Percentiles rank a stretch among this genome's conserved stretches.
phyloP scores from a whole-genome alignment of 2,888 invertebrate genomes.

The Alitta virens region DNA sequence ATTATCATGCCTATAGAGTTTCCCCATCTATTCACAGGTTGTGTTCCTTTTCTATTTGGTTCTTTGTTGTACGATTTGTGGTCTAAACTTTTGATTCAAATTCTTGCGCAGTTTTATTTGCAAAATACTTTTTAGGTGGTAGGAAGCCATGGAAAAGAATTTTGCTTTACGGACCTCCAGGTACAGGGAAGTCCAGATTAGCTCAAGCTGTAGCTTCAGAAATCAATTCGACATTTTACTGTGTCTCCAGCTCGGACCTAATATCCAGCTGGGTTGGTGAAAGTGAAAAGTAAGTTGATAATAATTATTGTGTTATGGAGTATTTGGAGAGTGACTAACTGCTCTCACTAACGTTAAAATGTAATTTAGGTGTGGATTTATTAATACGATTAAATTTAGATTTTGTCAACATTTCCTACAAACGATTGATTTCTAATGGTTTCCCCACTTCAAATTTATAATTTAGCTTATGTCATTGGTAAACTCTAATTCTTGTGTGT shows the following conservation, averaged over 20 bases:
- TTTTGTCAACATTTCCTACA: too few species aligned
- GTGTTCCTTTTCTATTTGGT: too few species aligned
- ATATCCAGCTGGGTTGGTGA: slow-evolving; percentile 63
- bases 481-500: too few species aligned
- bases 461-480: too few species aligned
- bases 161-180: slow-evolving; percentile 60
- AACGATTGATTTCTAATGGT: too few species aligned
- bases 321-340: not conserved
- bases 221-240: slow-evolving; percentile 60
- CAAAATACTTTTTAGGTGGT: slow-evolving; percentile 33
- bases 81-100: too few species aligned
- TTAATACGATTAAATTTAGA: too few species aligned
- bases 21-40: slow-evolving; percentile 62
- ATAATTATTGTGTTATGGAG: too few species aligned
- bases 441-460: too few species aligned
- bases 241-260: slow-evolving; percentile 62
- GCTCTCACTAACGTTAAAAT: not conserved
- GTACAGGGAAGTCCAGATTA: slow-evolving; percentile 56
- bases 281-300: slow-evolving; percentile 64
- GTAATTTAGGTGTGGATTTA: too few species aligned
- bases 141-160: slow-evolving; percentile 26
- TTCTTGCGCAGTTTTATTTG: too few species aligned
- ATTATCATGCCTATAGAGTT: slow-evolving; percentile 61
- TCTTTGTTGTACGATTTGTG: too few species aligned
- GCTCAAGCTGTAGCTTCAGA: slow-evolving; percentile 58